Conservation (phyloP, 2,113 vertebrate species). For the Megatriorchis doriae region DNA sequence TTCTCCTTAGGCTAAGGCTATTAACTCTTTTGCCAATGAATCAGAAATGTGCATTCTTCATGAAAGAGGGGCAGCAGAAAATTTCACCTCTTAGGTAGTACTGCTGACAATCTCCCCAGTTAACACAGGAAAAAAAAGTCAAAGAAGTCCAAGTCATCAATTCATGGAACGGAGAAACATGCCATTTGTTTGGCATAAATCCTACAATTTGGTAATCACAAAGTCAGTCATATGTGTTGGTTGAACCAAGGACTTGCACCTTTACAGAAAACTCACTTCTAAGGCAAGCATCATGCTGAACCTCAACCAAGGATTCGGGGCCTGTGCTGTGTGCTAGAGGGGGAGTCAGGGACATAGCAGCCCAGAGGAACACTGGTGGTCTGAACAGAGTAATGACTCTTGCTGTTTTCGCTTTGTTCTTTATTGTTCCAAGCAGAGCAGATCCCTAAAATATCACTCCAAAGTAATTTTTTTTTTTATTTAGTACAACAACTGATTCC, state of each 20-base stretch:
- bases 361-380: not conserved
- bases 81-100: not conserved
- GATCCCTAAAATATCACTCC: not conserved
- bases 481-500: not conserved
- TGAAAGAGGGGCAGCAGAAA: not conserved
- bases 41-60: not conserved
- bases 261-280: not conserved
- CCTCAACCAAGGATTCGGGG: not conserved
- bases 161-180: not conserved
- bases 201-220: not conserved
- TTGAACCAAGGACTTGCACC: not conserved
- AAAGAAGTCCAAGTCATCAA: not conserved
- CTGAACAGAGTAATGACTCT: not conserved
- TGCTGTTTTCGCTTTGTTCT: not conserved
- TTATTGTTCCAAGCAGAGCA: not conserved
- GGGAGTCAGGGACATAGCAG: not conserved
- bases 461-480: not conserved
- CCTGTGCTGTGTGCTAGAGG: not conserved
- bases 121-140: not conserved
- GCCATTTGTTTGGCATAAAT: not conserved
- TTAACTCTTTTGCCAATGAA: not conserved
- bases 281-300: not conserved
- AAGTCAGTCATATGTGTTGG: not conserved
- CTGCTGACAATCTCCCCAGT: not conserved
- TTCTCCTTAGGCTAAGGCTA: not conserved